Evolutionary conservation across 1,140 invertebrate species (phyloP).

Genomic region (Bradysia coprophila): DNA sequence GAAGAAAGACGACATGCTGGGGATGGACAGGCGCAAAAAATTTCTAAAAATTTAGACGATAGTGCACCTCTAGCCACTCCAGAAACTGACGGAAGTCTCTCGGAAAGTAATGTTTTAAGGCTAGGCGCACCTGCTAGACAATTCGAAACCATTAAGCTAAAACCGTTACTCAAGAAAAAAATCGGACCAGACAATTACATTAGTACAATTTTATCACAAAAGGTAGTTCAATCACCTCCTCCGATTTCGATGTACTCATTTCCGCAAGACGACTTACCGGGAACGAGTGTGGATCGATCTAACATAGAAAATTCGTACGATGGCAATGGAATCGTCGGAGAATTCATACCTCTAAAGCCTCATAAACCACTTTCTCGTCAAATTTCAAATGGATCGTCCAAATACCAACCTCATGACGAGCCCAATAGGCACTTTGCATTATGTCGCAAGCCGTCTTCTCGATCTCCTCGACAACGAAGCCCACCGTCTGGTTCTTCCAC

Average conservation of each 20-base stretch:
- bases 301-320: slow-evolving; percentile 15
- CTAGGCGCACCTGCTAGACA: not conserved
- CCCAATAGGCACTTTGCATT: slow-evolving; percentile 5
- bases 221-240: slow-evolving; percentile 24
- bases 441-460: slow-evolving; percentile 12
- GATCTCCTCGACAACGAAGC: slow-evolving; percentile 16
- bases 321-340: slow-evolving; percentile 5
- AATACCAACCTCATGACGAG: slow-evolving; percentile 2
- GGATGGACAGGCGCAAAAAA: not conserved
- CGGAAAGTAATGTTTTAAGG: slow-evolving; percentile 18
- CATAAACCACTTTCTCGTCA: slow-evolving; percentile 21
- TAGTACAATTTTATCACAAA: slow-evolving; percentile 36
- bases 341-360: slow-evolving; percentile 10
- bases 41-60: not conserved
- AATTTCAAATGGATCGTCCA: slow-evolving; percentile 15
- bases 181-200: slow-evolving; percentile 47
- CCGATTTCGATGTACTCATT: slow-evolving; percentile 12
- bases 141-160: slow-evolving; percentile 25
- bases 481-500: slow-evolving; percentile 22
- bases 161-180: slow-evolving; percentile 35
- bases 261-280: slow-evolving; percentile 16
- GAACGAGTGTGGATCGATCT: slow-evolving; percentile 22
- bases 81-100: slow-evolving; percentile 35
- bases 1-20: slow-evolving; percentile 6
- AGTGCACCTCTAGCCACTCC: slow-evolving; percentile 35